Percentiles rank a stretch among this genome's conserved stretches.
These are phyloP conservation scores for Monopterus albus DNA, from an alignment of 2,113 vertebrate species.

Conservation along the genomic window DNA sequence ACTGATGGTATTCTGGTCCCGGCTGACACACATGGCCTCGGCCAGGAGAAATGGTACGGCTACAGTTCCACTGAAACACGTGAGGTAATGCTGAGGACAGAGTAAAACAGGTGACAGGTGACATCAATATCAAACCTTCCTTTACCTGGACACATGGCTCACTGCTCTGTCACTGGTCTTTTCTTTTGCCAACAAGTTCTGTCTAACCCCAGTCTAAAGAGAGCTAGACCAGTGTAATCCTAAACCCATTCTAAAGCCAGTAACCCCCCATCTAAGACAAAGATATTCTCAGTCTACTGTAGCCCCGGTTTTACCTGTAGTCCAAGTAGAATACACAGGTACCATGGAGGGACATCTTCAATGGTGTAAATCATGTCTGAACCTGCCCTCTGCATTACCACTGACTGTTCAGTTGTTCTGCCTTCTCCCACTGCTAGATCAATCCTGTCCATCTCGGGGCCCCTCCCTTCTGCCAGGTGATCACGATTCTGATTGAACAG, in stretches of 20 bases:
- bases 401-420: neutral
- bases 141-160: neutral
- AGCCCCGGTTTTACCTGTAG: constrained; percentile 86
- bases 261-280: neutral
- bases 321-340: constrained; percentile 93
- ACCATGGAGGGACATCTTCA: constrained; percentile 96
- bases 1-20: constrained; percentile 91
- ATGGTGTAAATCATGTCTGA: constrained; percentile 95
- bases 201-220: neutral
- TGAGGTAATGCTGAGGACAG: constrained; percentile 91
- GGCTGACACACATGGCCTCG: constrained; percentile 92
- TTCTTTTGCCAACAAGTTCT: too few species aligned
- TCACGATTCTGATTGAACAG: constrained; percentile 51
- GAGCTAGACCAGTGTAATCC: neutral
- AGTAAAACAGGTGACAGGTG: neutral
- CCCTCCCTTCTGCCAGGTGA: constrained; percentile 8
- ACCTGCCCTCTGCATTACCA: constrained; percentile 1
- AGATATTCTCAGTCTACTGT: too few species aligned
- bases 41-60: constrained; percentile 95
- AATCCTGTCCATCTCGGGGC: neutral
- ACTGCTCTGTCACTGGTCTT: too few species aligned
- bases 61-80: constrained; percentile 96
- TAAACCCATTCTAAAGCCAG: too few species aligned
- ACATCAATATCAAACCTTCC: neutral
- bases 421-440: constrained; percentile 13